A percentile compares a stretch with the other conserved stretches of the same genome.
Conservation (phyloP, 2,797 vertebrate genomes). For the Lutjanus argentimaculatus region DNA sequence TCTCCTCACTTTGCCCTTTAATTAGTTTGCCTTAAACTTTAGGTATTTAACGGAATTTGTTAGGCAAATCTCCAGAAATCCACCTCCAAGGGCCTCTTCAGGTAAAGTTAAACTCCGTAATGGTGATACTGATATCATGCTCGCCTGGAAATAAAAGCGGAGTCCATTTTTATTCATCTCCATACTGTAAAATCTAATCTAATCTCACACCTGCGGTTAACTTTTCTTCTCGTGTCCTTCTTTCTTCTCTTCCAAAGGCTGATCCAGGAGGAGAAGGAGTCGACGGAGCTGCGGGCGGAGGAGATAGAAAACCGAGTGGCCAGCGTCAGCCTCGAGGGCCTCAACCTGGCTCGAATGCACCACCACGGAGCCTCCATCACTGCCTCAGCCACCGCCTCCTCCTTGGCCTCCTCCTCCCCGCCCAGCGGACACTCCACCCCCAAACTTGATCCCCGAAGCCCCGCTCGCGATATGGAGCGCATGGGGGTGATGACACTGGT, state of each 20-base stretch:
- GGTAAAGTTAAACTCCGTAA: constrained; percentile 15
- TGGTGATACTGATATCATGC: not conserved
- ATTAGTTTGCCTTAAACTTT: constrained; percentile 48
- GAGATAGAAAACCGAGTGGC: constrained; percentile 99
- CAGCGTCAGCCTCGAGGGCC: constrained; percentile 96
- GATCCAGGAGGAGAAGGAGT: constrained; percentile 99
- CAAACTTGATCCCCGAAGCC: constrained; percentile 95
- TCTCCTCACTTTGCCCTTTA: constrained; percentile 49
- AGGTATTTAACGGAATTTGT: constrained; percentile 35
- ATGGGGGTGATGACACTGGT: constrained; percentile 99
- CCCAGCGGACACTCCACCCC: constrained; percentile 98
- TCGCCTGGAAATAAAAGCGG: not conserved
- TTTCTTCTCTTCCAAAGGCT: constrained; percentile 83
- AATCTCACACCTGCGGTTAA: not conserved
- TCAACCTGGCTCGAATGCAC: constrained; percentile 95
- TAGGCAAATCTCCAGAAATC: constrained; percentile 41
- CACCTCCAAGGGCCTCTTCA: constrained; percentile 9
- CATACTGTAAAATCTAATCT: not conserved
- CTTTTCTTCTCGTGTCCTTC: not conserved
- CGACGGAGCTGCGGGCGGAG: constrained; percentile 96
- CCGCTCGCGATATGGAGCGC: constrained; percentile 96
- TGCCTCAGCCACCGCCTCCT: constrained; percentile 96
- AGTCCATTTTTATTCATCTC: not conserved
- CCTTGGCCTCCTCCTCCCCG: constrained; percentile 96
- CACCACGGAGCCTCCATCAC: constrained; percentile 96